Conservation (phyloP, 2,888 invertebrate species). For the Linyphia triangularis region DNA sequence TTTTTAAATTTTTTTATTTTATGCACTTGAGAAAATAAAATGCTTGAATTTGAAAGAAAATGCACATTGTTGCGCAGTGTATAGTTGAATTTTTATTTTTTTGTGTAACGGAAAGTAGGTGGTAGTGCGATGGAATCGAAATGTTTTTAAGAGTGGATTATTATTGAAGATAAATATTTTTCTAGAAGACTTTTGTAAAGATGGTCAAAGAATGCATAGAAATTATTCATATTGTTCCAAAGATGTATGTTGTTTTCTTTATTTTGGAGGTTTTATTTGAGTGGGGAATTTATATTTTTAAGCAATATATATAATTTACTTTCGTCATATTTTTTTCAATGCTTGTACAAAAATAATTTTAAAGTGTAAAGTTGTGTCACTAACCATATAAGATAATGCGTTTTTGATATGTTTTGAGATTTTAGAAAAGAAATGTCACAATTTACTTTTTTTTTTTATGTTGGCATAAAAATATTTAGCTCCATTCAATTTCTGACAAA, state of each 20-base stretch:
- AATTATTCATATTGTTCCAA: constrained; percentile 24
- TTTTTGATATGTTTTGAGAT: no score
- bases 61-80: no score
- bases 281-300: background rate
- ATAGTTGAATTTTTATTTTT: constrained; percentile 13
- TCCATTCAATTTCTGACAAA: no score
- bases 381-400: no score
- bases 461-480: no score
- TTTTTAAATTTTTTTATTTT: background rate
- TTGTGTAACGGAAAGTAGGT: constrained; percentile 1
- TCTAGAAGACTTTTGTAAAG: constrained; percentile 42
- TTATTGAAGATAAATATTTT: constrained; percentile 47
- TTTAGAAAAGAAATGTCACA: no score
- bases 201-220: constrained; percentile 9
- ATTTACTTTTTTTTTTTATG: no score
- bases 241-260: constrained; percentile 19
- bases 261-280: no score
- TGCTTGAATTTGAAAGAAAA: no score
- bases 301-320: background rate
- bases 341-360: background rate
- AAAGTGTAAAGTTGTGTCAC: no score
- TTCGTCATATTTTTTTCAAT: background rate
- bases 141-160: constrained; percentile 23
- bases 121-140: constrained; percentile 2
- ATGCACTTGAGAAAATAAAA: background rate